Evolutionary conservation across 2,888 invertebrate genomes (phyloP).

Genomic region (Sabellastarte sp.): DNA sequence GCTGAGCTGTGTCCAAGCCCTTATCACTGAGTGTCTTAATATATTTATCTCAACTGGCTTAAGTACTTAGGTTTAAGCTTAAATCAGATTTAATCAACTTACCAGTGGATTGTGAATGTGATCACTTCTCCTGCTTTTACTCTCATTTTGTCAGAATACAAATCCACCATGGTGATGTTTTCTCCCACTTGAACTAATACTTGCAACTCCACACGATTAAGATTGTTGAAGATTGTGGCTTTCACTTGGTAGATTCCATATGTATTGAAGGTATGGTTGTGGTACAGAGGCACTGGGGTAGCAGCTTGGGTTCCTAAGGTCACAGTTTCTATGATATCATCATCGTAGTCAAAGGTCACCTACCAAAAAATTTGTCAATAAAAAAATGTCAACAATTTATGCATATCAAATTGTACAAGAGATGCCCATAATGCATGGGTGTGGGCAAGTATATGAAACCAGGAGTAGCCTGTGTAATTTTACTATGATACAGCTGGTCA

Average conservation of each 20-base stretch:
- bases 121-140: conserved; percentile 33
- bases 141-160: conserved; percentile 33
- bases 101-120: conserved; percentile 31
- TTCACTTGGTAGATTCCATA: conserved; percentile 47
- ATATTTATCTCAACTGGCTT: no score
- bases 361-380: no score
- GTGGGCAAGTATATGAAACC: no score
- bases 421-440: no score
- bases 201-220: neutral
- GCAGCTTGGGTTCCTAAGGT: conserved; percentile 15
- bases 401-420: no score
- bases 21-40: no score
- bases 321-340: conserved; percentile 34
- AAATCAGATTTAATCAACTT: no score
- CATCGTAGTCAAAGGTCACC: conserved; percentile 41
- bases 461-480: no score
- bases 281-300: conserved; percentile 22
- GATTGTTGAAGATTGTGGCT: neutral
- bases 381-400: no score
- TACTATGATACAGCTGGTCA: no score
- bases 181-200: conserved; percentile 34
- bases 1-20: no score
- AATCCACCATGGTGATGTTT: conserved; percentile 40
- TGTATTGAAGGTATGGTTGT: conserved; percentile 38
- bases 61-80: no score